Percentiles rank a stretch among this genome's conserved stretches.
Conservation (phyloP, 1,140 invertebrate species). For the Littorina saxatilis region DNA sequence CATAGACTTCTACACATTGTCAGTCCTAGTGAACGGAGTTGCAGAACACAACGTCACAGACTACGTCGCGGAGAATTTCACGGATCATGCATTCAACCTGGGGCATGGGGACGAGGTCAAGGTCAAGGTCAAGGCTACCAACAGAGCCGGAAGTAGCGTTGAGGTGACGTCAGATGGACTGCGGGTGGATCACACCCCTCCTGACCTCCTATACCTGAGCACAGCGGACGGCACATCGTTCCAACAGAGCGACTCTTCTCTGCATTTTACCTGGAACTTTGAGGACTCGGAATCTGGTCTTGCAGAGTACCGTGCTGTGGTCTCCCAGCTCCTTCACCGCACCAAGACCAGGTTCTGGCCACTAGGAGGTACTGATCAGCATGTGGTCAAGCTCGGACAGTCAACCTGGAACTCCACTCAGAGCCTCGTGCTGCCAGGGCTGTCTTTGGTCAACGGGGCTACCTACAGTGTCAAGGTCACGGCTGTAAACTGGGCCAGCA, state of each 20-base stretch:
- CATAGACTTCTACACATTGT: constrained; percentile 45
- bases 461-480: constrained; percentile 45
- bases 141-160: constrained; percentile 41
- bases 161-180: constrained; percentile 44
- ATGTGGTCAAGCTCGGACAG: background rate
- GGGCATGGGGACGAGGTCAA: constrained; percentile 45
- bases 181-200: constrained; percentile 50
- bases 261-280: constrained; percentile 48
- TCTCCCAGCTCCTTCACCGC: constrained; percentile 43
- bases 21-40: constrained; percentile 47
- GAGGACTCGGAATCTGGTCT: constrained; percentile 51
- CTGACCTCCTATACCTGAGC: constrained; percentile 36
- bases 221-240: constrained; percentile 33
- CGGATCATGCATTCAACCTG: constrained; percentile 45
- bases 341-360: constrained; percentile 46
- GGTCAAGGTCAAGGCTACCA: constrained; percentile 40
- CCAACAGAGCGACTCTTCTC: constrained; percentile 32
- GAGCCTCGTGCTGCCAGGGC: constrained; percentile 21
- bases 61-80: constrained; percentile 32
- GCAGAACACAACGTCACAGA: constrained; percentile 30
- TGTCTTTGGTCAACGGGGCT: constrained; percentile 45
- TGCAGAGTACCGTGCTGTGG: constrained; percentile 44
- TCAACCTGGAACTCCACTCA: background rate
- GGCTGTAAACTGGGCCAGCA: constrained; percentile 43
- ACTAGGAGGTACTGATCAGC: constrained; percentile 9